phyloP scores from a whole-genome alignment of 1,140 invertebrate genomes.

The Sesamia nonagrioides region DNA sequence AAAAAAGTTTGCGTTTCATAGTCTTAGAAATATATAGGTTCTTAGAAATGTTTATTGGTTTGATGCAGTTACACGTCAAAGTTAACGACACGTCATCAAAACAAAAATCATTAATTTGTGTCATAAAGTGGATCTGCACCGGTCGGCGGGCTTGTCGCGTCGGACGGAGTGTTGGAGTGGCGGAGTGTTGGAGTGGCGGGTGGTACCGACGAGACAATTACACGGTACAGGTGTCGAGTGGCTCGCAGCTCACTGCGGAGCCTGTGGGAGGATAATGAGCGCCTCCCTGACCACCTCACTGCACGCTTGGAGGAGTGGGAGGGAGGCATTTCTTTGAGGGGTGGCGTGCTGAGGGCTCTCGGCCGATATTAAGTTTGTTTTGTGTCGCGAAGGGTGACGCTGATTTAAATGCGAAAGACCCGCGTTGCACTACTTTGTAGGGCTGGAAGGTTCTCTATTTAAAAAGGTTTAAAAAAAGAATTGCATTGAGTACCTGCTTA shows the following conservation, averaged over 20 bases:
- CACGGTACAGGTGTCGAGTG: conserved; percentile 26
- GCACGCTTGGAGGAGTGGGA: neutral
- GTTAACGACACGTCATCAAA: neutral
- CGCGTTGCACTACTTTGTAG: conserved; percentile 44
- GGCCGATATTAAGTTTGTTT: conserved; percentile 67
- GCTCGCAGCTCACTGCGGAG: neutral
- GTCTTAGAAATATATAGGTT: too few relatives aligned
- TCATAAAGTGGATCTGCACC: neutral
- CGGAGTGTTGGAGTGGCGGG: neutral
- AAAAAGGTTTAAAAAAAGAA: neutral
- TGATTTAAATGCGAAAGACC: conserved; percentile 63
- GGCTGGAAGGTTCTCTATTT: neutral
- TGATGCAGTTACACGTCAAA: neutral
- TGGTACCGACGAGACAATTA: conserved; percentile 15
- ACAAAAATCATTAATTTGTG: neutral
- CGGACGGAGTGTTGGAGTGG: neutral
- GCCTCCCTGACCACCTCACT: neutral
- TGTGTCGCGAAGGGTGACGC: conserved; percentile 57
- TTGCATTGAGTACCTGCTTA: too few relatives aligned
- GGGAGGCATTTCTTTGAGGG: conserved; percentile 5
- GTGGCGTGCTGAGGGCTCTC: conserved; percentile 6
- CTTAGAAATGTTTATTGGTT: too few relatives aligned
- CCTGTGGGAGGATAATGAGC: neutral
- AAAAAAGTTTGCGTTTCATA: too few relatives aligned
- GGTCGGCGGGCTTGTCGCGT: too few relatives aligned